These are phyloP conservation scores for Odontomyia ornata DNA, from an alignment of 2,888 invertebrate species.

Conservation along the genomic window DNA sequence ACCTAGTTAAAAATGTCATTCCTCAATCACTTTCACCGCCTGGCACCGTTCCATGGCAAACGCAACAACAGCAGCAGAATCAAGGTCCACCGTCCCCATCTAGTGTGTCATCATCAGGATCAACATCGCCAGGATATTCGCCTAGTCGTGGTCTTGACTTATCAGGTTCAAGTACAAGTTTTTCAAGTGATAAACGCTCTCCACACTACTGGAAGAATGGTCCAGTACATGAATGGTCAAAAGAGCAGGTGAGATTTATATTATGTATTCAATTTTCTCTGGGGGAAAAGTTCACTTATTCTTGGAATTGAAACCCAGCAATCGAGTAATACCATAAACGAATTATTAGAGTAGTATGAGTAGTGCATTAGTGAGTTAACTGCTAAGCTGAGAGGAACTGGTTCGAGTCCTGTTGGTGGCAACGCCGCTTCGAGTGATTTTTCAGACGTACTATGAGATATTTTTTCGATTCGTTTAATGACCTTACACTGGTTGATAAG, in stretches of 20 bases:
- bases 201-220: constrained; percentile 75
- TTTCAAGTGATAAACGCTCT: constrained; percentile 70
- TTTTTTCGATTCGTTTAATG: too few relatives aligned
- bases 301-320: too few relatives aligned
- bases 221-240: constrained; percentile 80
- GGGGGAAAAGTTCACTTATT: too few relatives aligned
- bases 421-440: too few relatives aligned
- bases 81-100: constrained; percentile 73
- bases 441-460: too few relatives aligned
- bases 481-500: too few relatives aligned
- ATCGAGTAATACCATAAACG: too few relatives aligned
- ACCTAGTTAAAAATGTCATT: constrained; percentile 72
- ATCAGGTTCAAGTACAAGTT: constrained; percentile 70
- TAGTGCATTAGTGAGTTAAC: too few relatives aligned
- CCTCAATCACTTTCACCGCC: constrained; percentile 71
- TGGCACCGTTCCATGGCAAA: constrained; percentile 72
- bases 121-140: constrained; percentile 67
- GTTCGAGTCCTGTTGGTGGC: too few relatives aligned
- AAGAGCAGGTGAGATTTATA: constrained; percentile 71
- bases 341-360: too few relatives aligned
- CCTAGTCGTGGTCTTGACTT: constrained; percentile 67
- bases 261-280: background rate
- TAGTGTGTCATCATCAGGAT: constrained; percentile 70
- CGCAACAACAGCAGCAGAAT: constrained; percentile 64
- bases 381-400: too few relatives aligned